These are phyloP conservation scores for Sebastes baramenuke DNA, from an alignment of 2,797 vertebrate species.

Conservation along the genomic window DNA sequence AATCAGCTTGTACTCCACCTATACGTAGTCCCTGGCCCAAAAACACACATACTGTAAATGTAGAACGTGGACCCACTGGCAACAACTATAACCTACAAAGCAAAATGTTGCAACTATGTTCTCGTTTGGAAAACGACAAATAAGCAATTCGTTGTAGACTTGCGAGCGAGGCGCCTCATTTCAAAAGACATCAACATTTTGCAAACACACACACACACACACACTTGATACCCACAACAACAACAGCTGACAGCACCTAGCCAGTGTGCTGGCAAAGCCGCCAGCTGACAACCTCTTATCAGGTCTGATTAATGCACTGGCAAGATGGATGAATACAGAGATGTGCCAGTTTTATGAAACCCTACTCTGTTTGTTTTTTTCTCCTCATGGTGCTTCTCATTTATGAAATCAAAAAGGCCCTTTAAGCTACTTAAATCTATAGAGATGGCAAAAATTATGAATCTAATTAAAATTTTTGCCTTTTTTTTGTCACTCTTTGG, in stretches of 20 bases:
- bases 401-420: conserved; percentile 7
- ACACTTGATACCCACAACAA: conserved; percentile 40
- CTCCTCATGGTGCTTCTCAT: not conserved
- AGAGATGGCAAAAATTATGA: not conserved
- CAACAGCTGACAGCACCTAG: conserved; percentile 66
- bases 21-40: not conserved
- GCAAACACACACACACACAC: conserved; percentile 13
- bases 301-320: conserved; percentile 69
- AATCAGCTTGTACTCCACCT: not conserved
- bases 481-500: not conserved
- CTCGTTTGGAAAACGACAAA: conserved; percentile 34
- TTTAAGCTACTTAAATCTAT: not conserved
- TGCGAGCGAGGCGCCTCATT: conserved; percentile 20
- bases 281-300: conserved; percentile 74
- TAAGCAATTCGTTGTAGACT: conserved; percentile 42
- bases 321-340: conserved; percentile 59
- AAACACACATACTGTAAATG: not conserved
- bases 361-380: not conserved
- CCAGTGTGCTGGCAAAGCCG: conserved; percentile 66
- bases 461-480: not conserved
- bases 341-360: conserved; percentile 55
- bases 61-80: not conserved
- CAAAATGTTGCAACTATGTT: conserved; percentile 20
- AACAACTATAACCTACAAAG: conserved; percentile 43
- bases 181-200: conserved; percentile 54